Evolutionary conservation across 2,888 invertebrate genomes (phyloP).

Genomic region (Periphyllus acericola): DNA sequence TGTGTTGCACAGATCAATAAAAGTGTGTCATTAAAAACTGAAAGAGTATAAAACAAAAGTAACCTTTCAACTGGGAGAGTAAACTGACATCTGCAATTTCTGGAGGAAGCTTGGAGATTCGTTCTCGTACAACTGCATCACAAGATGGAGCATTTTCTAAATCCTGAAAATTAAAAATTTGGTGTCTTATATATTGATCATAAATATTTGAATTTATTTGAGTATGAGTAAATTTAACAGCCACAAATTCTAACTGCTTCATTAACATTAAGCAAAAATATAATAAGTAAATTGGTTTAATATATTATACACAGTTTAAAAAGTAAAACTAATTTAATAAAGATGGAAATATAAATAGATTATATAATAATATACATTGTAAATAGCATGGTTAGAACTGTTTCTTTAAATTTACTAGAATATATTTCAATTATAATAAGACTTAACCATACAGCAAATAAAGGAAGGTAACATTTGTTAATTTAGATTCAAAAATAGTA

Average conservation of each 20-base stretch:
- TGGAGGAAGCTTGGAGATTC: conserved; percentile 91
- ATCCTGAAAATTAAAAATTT: conserved; percentile 72
- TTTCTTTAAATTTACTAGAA: neutral
- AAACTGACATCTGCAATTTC: conserved; percentile 93
- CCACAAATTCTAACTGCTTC: too few species aligned
- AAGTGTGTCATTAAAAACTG: neutral
- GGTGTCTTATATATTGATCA: too few species aligned
- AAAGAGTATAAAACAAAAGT: conserved; percentile 49
- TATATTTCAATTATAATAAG: neutral
- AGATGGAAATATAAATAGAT: too few species aligned
- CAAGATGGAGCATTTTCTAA: conserved; percentile 95
- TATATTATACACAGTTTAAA: too few species aligned
- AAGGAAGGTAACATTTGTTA: too few species aligned
- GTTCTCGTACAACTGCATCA: conserved; percentile 90
- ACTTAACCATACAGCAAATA: neutral
- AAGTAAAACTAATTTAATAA: too few species aligned
- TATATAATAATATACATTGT: too few species aligned
- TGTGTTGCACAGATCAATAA: neutral
- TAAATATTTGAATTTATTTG: too few species aligned
- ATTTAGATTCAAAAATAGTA: neutral
- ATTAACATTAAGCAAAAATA: too few species aligned
- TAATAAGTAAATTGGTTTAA: too few species aligned
- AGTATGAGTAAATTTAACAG: too few species aligned
- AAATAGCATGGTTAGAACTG: too few species aligned
- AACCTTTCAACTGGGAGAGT: conserved; percentile 86